Conservation (phyloP, 2,888 invertebrate genomes). For the Dinocampus coccinellae region DNA sequence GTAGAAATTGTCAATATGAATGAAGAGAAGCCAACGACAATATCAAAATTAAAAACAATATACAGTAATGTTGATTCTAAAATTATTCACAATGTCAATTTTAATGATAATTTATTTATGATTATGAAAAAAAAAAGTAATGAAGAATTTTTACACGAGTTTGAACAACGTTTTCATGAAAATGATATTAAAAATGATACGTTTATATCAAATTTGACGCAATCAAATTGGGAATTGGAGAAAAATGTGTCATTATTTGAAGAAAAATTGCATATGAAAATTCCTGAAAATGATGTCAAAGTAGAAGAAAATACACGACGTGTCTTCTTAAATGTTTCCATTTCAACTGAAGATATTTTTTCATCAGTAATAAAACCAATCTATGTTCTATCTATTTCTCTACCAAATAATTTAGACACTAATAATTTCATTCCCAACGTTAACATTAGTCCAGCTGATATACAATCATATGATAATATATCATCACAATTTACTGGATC, state of each 20-base stretch:
- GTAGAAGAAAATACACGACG: conserved; percentile 70
- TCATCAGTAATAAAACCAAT: conserved; percentile 75
- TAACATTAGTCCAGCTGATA: conserved; percentile 72
- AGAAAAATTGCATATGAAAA: conserved; percentile 9
- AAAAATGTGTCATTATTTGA: conserved; percentile 23
- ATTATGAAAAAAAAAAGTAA: conserved; percentile 56
- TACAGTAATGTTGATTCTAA: conserved; percentile 43
- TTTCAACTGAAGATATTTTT: conserved; percentile 78
- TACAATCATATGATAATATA: conserved; percentile 31
- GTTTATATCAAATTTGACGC: not conserved
- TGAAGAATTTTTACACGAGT: conserved; percentile 58
- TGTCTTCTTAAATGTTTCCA: conserved; percentile 85
- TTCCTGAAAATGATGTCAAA: conserved; percentile 6
- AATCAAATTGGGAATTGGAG: not conserved
- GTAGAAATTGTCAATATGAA: conserved; percentile 70
- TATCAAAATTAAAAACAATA: conserved; percentile 56
- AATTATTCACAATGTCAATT: conserved; percentile 32
- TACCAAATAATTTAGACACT: conserved; percentile 75
- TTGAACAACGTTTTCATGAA: conserved; percentile 54
- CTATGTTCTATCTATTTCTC: conserved; percentile 84
- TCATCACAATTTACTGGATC: conserved; percentile 26
- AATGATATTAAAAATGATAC: not conserved
- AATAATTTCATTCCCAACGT: conserved; percentile 68
- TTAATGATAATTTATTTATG: conserved; percentile 51
- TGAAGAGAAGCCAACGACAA: conserved; percentile 55